Conservation (phyloP, 2,797 vertebrate species). For the Parotocinclus haroldoi region DNA sequence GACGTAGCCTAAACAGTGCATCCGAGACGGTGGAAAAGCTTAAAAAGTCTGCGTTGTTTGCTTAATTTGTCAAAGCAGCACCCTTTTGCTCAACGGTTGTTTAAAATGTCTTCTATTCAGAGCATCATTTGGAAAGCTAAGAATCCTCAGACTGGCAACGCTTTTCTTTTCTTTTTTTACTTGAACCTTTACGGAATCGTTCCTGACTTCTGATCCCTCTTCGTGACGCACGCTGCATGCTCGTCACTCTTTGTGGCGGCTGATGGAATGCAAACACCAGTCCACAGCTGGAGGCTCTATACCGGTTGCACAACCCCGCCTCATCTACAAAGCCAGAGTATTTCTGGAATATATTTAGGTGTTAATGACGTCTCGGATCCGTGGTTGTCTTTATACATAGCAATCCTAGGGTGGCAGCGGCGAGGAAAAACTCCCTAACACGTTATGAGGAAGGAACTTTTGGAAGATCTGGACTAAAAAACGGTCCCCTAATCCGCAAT, state of each 20-base stretch:
- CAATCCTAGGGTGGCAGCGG: too few relatives aligned
- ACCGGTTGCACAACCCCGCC: not conserved
- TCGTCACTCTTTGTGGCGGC: not conserved
- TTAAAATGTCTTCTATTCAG: too few relatives aligned
- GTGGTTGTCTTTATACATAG: too few relatives aligned
- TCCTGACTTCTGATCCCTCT: not conserved
- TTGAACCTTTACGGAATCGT: not conserved
- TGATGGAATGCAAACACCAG: conserved; percentile 7
- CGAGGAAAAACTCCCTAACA: too few relatives aligned
- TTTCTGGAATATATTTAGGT: not conserved
- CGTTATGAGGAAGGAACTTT: too few relatives aligned
- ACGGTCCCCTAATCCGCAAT: not conserved
- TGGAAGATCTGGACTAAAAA: too few relatives aligned
- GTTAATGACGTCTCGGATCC: not conserved
- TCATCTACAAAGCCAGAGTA: not conserved
- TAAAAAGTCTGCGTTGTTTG: too few relatives aligned
- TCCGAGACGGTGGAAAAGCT: too few relatives aligned
- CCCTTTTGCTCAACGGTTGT: too few relatives aligned
- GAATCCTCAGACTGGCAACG: not conserved
- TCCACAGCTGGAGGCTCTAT: not conserved
- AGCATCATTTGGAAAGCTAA: too few relatives aligned
- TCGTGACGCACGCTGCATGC: not conserved
- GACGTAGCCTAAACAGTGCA: too few relatives aligned
- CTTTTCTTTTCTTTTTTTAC: not conserved
- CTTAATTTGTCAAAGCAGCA: too few relatives aligned